A percentile compares a stretch with the other conserved stretches of the same genome.
Evolutionary conservation across 2,888 invertebrate species (phyloP).

Genomic region (Dyspetes luteomarginatus): DNA sequence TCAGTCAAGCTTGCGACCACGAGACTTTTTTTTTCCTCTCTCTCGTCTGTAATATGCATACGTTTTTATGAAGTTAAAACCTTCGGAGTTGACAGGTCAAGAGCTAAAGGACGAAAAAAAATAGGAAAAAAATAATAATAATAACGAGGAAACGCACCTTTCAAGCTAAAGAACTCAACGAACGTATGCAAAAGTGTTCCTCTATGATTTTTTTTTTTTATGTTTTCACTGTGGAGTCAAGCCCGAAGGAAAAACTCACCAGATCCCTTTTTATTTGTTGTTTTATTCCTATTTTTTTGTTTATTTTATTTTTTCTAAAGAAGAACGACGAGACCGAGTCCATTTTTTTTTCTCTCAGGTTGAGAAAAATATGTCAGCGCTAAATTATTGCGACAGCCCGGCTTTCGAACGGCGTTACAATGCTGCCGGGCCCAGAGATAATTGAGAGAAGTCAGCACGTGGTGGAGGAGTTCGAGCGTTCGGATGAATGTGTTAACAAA

Average conservation of each 20-base stretch:
- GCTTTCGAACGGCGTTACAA: constrained; percentile 9
- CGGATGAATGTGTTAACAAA: not conserved
- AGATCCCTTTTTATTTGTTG: not conserved
- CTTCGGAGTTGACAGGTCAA: not conserved
- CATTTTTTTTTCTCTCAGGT: not conserved
- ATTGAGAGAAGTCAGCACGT: constrained; percentile 2
- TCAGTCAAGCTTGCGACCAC: not conserved
- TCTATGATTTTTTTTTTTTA: not conserved
- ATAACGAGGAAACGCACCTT: not conserved
- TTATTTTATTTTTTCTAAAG: not conserved
- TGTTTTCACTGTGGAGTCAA: not conserved
- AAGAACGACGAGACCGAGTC: not conserved
- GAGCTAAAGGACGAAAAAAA: not conserved
- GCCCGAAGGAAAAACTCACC: not conserved
- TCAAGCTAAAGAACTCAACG: not conserved
- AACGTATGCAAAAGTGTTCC: not conserved
- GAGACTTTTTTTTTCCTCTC: not conserved
- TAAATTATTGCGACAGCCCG: constrained; percentile 23
- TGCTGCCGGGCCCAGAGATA: constrained; percentile 9
- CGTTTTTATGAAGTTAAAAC: not conserved
- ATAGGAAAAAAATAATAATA: too few relatives aligned
- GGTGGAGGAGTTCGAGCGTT: not conserved
- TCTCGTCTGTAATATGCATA: not conserved
- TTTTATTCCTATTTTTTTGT: not conserved
- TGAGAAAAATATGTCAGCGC: constrained; percentile 14